A percentile compares a stretch with the other conserved stretches of the same genome.
Conservation (phyloP, 2,113 vertebrate species). For the Procapra przewalskii region DNA sequence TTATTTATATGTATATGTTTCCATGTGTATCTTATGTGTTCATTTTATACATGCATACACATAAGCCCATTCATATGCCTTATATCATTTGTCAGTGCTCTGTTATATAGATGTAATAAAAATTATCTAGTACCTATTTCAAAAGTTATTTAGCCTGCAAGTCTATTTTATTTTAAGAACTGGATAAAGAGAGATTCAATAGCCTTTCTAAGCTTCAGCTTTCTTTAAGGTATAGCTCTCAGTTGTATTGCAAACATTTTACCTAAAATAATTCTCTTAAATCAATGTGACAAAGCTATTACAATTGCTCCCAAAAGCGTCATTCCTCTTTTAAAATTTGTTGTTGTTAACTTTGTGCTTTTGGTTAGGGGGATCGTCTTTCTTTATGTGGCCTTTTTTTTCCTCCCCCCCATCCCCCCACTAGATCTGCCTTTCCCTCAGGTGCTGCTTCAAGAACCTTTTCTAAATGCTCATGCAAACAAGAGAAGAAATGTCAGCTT, state of each 20-base stretch:
- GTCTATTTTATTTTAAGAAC: conserved; percentile 1
- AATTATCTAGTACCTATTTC: background rate
- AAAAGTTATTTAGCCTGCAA: background rate
- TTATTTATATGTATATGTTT: background rate
- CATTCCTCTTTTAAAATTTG: background rate
- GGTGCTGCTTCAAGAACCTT: conserved; percentile 56
- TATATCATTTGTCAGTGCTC: background rate
- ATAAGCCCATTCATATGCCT: background rate
- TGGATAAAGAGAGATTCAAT: background rate
- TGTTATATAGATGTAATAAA: background rate
- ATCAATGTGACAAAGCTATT: conserved; percentile 23
- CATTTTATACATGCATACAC: background rate
- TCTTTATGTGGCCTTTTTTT: background rate
- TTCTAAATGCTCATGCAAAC: conserved; percentile 51
- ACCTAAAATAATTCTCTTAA: conserved; percentile 33
- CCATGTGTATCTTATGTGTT: background rate
- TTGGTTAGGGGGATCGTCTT: background rate
- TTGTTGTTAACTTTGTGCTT: background rate
- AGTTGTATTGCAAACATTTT: background rate
- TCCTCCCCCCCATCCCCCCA: too few relatives aligned
- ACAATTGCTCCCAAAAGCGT: background rate
- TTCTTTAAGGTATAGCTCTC: background rate
- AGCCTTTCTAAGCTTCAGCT: background rate
- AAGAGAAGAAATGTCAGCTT: conserved; percentile 63
- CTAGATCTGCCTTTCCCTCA: background rate